phyloP scores from a whole-genome alignment of 1,140 invertebrate genomes.

The Cyclina sinensis region DNA sequence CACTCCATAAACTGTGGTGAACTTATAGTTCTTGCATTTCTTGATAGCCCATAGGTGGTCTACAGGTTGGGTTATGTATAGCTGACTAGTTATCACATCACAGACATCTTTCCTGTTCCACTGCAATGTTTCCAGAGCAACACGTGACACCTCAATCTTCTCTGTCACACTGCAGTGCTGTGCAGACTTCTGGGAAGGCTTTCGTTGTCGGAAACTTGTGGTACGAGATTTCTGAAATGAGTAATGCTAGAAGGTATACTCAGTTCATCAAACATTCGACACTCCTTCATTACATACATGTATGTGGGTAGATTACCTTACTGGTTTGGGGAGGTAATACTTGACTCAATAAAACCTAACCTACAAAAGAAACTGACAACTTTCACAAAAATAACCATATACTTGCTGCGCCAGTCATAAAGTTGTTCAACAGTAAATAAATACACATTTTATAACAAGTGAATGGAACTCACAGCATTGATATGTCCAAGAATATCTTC shows the following conservation, averaged over 20 bases:
- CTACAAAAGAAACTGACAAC: no score
- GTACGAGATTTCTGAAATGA: conserved; percentile 37
- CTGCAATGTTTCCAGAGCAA: conserved; percentile 96
- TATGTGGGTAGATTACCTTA: no score
- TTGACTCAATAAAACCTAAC: no score
- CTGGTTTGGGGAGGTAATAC: no score
- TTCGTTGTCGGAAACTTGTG: conserved; percentile 39
- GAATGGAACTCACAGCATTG: conserved; percentile 91
- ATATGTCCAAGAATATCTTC: conserved; percentile 97
- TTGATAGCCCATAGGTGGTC: conserved; percentile 93
- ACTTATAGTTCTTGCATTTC: conserved; percentile 94
- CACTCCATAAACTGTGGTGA: conserved; percentile 94
- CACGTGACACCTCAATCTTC: conserved; percentile 77
- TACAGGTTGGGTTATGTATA: conserved; percentile 94
- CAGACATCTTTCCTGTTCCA: conserved; percentile 95
- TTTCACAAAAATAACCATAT: no score
- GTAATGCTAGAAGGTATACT: neutral
- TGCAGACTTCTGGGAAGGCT: conserved; percentile 5
- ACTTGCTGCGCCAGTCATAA: no score
- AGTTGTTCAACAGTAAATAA: no score
- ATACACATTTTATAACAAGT: no score
- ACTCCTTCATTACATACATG: no score
- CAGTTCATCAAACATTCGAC: no score
- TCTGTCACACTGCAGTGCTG: conserved; percentile 73
- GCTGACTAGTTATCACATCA: conserved; percentile 94